Conservation (phyloP, 1,140 invertebrate genomes). For the Nymphalis io region DNA sequence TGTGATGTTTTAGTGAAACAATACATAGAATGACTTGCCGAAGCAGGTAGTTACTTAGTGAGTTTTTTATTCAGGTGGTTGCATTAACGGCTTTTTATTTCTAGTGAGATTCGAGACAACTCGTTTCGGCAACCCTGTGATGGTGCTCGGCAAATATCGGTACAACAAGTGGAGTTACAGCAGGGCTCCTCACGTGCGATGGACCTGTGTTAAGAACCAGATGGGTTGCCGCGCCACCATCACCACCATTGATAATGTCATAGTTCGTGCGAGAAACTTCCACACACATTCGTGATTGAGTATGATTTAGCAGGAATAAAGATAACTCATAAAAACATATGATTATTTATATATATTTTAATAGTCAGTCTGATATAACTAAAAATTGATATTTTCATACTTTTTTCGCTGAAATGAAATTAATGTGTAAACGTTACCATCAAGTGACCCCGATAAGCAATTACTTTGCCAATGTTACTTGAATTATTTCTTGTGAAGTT, state of each 20-base stretch:
- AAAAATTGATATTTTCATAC: too few species aligned
- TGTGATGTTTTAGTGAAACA: too few species aligned
- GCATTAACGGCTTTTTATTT: slow-evolving; percentile 22
- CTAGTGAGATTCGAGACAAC: slow-evolving; percentile 59
- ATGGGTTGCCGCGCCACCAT: slow-evolving; percentile 64
- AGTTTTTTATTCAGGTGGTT: neutral
- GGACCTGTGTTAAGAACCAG: slow-evolving; percentile 71
- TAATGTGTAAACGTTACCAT: too few species aligned
- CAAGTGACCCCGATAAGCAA: too few species aligned
- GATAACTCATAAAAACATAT: neutral
- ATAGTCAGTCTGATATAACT: too few species aligned
- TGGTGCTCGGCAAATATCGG: slow-evolving; percentile 59
- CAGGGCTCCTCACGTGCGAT: slow-evolving; percentile 55
- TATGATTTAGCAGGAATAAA: neutral
- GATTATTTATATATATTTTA: too few species aligned
- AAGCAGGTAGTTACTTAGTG: too few species aligned
- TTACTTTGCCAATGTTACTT: too few species aligned
- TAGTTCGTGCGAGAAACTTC: slow-evolving; percentile 57
- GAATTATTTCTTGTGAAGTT: too few species aligned
- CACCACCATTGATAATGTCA: slow-evolving; percentile 60
- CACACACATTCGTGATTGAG: slow-evolving; percentile 57
- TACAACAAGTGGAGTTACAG: slow-evolving; percentile 70
- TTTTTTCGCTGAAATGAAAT: too few species aligned
- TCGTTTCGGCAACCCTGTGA: slow-evolving; percentile 64
- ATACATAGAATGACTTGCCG: too few species aligned